Conservation (phyloP, 2,888 invertebrate genomes). For the Odontothrips loti region DNA sequence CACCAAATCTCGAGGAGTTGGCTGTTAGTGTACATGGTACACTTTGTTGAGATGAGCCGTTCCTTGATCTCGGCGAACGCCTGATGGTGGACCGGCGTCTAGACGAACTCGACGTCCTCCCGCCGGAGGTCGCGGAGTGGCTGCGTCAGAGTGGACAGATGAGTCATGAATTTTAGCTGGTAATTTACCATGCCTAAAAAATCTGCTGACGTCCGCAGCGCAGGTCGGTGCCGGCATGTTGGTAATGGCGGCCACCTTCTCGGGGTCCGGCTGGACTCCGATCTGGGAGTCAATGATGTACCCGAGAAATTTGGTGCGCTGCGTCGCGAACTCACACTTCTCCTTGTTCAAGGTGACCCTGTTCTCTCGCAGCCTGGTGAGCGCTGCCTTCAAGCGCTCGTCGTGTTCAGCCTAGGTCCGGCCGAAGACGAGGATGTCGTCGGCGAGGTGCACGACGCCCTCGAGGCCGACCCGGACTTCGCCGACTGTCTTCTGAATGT, state of each 20-base stretch:
- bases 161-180: neutral
- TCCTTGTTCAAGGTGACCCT: constrained; percentile 34
- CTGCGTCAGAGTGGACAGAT: neutral
- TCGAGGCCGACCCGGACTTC: constrained; percentile 30
- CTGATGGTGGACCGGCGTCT: neutral
- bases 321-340: constrained; percentile 5
- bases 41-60: too few species aligned
- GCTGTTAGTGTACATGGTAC: too few species aligned
- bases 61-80: neutral
- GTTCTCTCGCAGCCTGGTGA: constrained; percentile 27
- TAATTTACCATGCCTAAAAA: neutral
- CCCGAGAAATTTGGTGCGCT: neutral
- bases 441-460: constrained; percentile 34
- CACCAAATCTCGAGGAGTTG: too few species aligned
- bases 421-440: constrained; percentile 34
- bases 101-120: neutral
- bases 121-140: neutral
- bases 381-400: constrained; percentile 19
- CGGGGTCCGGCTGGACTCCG: neutral
- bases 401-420: constrained; percentile 33
- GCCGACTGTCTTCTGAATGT: neutral
- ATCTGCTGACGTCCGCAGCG: neutral
- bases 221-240: neutral
- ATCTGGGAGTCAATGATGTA: neutral
- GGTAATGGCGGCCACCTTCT: neutral